Percentiles rank a stretch among this genome's conserved stretches.
Conservation (phyloP, 1,140 invertebrate genomes). For the Alviniconcha marisindica region DNA sequence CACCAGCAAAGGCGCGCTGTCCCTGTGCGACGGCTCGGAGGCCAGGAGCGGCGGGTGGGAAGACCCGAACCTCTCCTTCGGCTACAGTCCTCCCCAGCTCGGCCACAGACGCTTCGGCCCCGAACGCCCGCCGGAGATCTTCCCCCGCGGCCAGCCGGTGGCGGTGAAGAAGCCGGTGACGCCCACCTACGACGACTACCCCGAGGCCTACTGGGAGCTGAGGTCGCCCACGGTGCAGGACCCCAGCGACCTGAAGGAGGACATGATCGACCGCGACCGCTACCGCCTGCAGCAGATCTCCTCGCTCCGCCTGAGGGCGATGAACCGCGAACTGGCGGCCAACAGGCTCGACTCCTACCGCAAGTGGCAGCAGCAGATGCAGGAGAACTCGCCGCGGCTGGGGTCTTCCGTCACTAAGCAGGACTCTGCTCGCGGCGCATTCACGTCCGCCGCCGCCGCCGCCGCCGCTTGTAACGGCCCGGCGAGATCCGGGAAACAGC, state of each 20-base stretch:
- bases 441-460: neutral
- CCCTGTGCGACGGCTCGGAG: neutral
- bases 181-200: constrained; percentile 36
- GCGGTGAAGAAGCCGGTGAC: constrained; percentile 18
- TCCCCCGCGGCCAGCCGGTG: constrained; percentile 10
- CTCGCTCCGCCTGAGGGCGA: neutral
- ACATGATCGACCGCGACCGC: constrained; percentile 36
- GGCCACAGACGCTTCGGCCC: neutral
- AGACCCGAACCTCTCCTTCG: neutral
- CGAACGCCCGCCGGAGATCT: neutral
- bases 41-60: neutral
- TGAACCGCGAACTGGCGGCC: neutral
- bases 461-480: neutral
- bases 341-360: constrained; percentile 27
- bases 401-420: neutral
- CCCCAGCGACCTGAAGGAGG: constrained; percentile 33
- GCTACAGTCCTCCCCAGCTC: neutral
- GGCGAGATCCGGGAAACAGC: neutral
- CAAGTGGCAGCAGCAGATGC: constrained; percentile 35
- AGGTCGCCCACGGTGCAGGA: constrained; percentile 26
- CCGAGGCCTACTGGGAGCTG: constrained; percentile 35
- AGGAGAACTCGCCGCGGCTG: neutral
- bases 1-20: neutral
- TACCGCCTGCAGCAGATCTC: constrained; percentile 38
- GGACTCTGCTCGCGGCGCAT: neutral